Evolutionary conservation across 2,888 invertebrate species (phyloP).

Genomic region (Geophilus truncorum): DNA sequence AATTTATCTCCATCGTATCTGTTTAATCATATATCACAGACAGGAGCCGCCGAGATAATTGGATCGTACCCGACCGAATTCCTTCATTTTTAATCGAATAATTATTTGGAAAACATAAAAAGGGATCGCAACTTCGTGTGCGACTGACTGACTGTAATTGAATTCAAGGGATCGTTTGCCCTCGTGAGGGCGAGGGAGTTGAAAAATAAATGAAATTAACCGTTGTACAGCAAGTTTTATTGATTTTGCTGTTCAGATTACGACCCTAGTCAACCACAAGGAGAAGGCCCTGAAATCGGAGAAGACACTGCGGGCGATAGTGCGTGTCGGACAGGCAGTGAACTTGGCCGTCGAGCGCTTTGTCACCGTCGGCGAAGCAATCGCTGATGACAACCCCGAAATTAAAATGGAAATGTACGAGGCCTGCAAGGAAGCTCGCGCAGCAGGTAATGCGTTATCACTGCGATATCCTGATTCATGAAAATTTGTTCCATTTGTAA

Average conservation of each 20-base stretch:
- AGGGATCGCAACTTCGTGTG: too few species aligned
- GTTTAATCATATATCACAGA: not conserved
- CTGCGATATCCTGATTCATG: too few species aligned
- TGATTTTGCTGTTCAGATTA: constrained; percentile 59
- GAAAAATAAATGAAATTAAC: not conserved
- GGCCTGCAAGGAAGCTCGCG: constrained; percentile 92
- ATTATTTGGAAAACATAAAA: too few species aligned
- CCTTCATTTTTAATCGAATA: not conserved
- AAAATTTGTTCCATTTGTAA: constrained; percentile 8
- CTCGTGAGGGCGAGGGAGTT: not conserved
- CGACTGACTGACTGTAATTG: too few species aligned
- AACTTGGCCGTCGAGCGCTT: constrained; percentile 96
- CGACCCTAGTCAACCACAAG: constrained; percentile 79
- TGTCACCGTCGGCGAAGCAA: constrained; percentile 96
- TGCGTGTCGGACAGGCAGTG: constrained; percentile 91
- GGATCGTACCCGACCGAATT: not conserved
- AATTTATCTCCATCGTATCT: not conserved
- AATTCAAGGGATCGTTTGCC: not conserved
- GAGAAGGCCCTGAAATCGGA: constrained; percentile 55
- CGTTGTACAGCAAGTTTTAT: not conserved
- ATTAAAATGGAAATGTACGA: constrained; percentile 97
- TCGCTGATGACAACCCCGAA: constrained; percentile 96
- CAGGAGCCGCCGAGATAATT: not conserved
- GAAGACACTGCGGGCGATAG: constrained; percentile 65
- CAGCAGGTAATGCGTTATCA: constrained; percentile 71